Evolutionary conservation across 2,113 vertebrate genomes (phyloP).

Genomic region (Bombycilla garrulus): DNA sequence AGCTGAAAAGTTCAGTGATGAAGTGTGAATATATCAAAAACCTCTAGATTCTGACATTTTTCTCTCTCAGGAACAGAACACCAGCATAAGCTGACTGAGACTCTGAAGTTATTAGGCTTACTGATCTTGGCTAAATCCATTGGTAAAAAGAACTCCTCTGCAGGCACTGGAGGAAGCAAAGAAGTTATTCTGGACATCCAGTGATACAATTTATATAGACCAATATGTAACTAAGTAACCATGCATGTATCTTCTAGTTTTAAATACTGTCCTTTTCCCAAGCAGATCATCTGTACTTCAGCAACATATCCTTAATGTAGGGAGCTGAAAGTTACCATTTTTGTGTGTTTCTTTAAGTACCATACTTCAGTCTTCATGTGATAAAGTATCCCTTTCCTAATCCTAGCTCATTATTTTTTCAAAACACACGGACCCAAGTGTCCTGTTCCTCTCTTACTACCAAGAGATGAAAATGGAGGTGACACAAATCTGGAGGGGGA

Average conservation of each 20-base stretch:
- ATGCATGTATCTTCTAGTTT: background rate
- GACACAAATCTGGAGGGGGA: background rate
- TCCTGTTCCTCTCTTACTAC: background rate
- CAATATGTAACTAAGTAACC: background rate
- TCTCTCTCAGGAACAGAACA: background rate
- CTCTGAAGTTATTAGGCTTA: background rate
- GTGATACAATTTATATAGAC: background rate
- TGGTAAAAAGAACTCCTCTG: background rate
- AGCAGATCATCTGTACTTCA: background rate
- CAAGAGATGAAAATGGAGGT: background rate
- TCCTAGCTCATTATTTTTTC: background rate
- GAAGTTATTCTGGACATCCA: background rate
- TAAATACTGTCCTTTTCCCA: background rate
- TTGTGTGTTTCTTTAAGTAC: background rate
- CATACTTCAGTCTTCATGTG: background rate
- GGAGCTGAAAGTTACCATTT: background rate
- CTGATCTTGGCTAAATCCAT: background rate
- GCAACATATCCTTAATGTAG: background rate
- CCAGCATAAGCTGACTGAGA: background rate
- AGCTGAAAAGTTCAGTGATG: background rate
- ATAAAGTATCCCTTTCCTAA: background rate
- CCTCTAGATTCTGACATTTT: background rate
- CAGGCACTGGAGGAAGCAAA: background rate
- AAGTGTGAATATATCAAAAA: background rate
- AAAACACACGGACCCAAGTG: background rate